Percentiles rank a stretch among this genome's conserved stretches.
These are phyloP conservation scores for Melinaea menophilus DNA, from an alignment of 2,888 invertebrate species.

Conservation along the genomic window DNA sequence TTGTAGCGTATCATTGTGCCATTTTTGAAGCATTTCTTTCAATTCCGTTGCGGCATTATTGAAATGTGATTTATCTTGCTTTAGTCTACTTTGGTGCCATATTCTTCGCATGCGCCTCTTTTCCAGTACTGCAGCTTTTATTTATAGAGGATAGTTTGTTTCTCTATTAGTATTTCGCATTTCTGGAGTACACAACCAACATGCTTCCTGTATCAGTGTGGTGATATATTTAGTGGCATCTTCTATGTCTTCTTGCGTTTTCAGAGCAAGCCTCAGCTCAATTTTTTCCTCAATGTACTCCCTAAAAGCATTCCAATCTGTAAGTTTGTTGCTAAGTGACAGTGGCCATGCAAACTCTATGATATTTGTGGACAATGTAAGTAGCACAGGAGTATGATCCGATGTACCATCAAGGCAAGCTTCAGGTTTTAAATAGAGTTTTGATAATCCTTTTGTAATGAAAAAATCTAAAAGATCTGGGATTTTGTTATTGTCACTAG, in stretches of 20 bases:
- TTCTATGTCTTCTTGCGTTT: neutral
- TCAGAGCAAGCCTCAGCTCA: neutral
- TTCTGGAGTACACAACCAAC: slow-evolving; percentile 5
- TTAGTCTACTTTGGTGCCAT: neutral
- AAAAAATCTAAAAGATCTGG: slow-evolving; percentile 35
- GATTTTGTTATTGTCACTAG: slow-evolving; percentile 26
- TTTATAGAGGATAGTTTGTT: neutral
- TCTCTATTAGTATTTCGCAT: neutral
- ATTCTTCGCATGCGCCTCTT: neutral
- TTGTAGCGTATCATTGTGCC: neutral
- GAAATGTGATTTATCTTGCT: neutral
- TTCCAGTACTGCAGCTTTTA: no score
- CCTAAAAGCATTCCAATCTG: no score
- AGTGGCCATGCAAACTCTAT: no score
- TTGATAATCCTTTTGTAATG: slow-evolving; percentile 13
- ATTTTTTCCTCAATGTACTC: no score
- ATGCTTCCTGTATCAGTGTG: slow-evolving; percentile 1
- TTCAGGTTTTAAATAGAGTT: slow-evolving; percentile 12
- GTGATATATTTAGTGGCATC: slow-evolving; percentile 1
- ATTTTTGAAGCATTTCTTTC: neutral
- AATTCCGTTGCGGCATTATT: neutral
- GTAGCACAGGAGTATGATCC: slow-evolving; percentile 19
- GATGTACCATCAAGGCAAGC: slow-evolving; percentile 24
- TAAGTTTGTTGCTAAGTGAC: no score
- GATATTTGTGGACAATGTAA: neutral